These are phyloP conservation scores for Pomatostomus ruficeps DNA, from an alignment of 2,113 vertebrate species.

Conservation along the genomic window DNA sequence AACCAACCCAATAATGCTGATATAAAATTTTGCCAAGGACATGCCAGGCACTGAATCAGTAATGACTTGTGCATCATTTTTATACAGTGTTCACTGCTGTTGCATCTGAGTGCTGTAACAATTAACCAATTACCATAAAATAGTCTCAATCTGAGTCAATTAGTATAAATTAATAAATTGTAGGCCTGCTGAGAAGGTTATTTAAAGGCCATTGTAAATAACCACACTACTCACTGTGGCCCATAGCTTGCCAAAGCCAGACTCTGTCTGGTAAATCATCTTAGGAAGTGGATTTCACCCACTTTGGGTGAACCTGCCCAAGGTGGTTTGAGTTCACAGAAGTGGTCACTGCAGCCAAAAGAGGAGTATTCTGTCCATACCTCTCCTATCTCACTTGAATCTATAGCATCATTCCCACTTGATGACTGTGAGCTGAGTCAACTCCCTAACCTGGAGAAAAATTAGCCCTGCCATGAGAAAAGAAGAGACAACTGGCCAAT, in stretches of 20 bases:
- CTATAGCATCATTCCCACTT: background rate
- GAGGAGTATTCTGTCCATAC: background rate
- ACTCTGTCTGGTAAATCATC: background rate
- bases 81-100: slow-evolving; percentile 31
- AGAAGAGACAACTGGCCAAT: background rate
- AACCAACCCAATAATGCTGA: background rate
- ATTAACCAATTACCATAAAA: slow-evolving; percentile 59
- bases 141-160: slow-evolving; percentile 53
- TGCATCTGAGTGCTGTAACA: slow-evolving; percentile 54
- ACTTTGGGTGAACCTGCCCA: background rate
- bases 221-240: background rate
- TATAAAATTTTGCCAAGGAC: slow-evolving; percentile 14
- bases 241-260: slow-evolving; percentile 1
- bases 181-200: slow-evolving; percentile 57
- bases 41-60: slow-evolving; percentile 15
- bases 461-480: background rate
- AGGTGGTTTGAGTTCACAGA: background rate
- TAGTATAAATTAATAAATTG: slow-evolving; percentile 59
- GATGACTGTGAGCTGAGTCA: background rate
- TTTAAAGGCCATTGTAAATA: slow-evolving; percentile 49
- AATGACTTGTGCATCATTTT: slow-evolving; percentile 26
- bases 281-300: background rate
- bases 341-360: background rate
- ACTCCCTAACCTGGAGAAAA: background rate
- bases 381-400: background rate